phyloP scores from a whole-genome alignment of 2,797 vertebrate genomes.

The Lemur catta region DNA sequence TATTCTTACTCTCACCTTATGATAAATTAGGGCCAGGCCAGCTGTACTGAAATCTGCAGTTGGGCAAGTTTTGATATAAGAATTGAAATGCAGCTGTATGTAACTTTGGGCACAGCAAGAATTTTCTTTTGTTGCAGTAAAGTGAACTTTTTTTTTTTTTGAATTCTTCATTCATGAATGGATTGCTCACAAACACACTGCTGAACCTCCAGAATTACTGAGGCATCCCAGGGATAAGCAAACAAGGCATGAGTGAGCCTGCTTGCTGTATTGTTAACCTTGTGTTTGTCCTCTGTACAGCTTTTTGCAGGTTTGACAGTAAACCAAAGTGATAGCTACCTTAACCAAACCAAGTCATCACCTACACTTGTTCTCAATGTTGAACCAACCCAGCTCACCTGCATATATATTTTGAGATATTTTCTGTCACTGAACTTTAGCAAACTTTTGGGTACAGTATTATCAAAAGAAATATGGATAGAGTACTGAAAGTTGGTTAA shows the following conservation, averaged over 20 bases:
- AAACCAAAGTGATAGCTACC: not conserved
- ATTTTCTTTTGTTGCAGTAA: not conserved
- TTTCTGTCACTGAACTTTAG: not conserved
- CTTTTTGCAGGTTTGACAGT: not conserved
- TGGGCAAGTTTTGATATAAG: not conserved
- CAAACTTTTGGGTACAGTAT: not conserved
- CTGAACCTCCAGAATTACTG: not conserved
- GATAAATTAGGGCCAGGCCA: not conserved
- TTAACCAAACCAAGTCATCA: not conserved
- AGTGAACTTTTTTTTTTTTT: not conserved
- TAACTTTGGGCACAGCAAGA: not conserved
- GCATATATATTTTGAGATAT: not conserved
- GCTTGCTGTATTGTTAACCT: not conserved
- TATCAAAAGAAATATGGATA: not conserved
- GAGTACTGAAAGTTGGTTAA: slow-evolving; percentile 39
- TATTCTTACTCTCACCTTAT: not conserved
- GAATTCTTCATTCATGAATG: not conserved
- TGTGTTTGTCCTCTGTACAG: not conserved
- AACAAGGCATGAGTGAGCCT: not conserved
- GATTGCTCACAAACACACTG: not conserved
- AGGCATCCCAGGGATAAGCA: not conserved
- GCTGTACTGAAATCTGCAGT: not conserved
- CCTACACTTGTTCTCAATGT: not conserved
- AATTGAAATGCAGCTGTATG: accelerated
- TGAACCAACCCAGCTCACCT: not conserved